Evolutionary conservation across 2,113 vertebrate species (phyloP), one percentile per base, ranked within the genome.

Genomic region (Macquaria australasica): DNA sequence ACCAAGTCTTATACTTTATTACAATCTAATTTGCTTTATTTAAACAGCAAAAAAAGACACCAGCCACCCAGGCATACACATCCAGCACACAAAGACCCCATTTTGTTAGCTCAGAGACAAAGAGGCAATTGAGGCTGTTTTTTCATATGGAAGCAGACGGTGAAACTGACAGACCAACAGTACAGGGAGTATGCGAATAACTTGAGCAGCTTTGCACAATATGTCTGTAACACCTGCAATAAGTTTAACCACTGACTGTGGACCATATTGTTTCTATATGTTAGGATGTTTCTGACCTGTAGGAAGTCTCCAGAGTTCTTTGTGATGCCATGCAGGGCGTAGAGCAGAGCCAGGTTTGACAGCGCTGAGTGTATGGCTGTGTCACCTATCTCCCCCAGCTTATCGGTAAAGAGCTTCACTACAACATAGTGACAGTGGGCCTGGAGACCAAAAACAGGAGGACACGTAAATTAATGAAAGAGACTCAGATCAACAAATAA

Each of bases 391-490:
- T 97, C 96, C 0, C 88, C 89, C 70, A 99, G 94, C 92, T 97
- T 97, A 23, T 96, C 97, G 60, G 95, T 82, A 72, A 99, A 99
- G 43, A 99, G 94, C 93, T 98, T 99, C 84, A 98, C 97, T 3
- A 96, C 90, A 87, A 99, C 97, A 5, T 97, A 99, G 94, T 99
- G 98, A 92, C 98, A 99, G 88, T 99, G 98, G 5, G 98, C 98
- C 98, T 99, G 71, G 10, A 69, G 8, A 82, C 14, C 39, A 23
- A 31, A 55, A 48, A 75, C 7, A 62, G 4, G n/a, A 48, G n/a
- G 8, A 37, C 1, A 28, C 0, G 0, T 21, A 23, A 53, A 51
- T 58, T 1, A 25, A 56, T 55, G n/a, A 51, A 28, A 58, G 10
- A n/a, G 3, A 56, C 8, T 80, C 11, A 82, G 14, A 14, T 7